These are phyloP conservation scores for Euspilapteryx auroguttella DNA, from an alignment of 2,888 invertebrate genomes.

Conservation along the genomic window DNA sequence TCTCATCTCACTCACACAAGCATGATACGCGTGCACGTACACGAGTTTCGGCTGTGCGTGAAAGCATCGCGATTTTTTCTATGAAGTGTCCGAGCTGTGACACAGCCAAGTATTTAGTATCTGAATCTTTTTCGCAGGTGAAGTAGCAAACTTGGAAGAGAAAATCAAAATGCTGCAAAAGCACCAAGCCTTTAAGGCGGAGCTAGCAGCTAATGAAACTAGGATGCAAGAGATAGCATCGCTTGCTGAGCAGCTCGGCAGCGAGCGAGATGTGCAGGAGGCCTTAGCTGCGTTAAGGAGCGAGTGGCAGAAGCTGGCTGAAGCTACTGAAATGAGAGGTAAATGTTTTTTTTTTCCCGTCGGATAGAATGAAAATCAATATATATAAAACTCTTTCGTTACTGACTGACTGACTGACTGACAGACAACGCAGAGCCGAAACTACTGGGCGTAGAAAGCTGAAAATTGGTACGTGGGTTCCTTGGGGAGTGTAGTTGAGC, in stretches of 20 bases:
- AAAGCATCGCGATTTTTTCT: too few relatives aligned
- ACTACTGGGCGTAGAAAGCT: neutral
- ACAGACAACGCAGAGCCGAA: too few relatives aligned
- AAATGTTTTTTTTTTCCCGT: conserved; percentile 1
- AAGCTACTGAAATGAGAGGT: conserved; percentile 64
- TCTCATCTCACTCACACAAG: too few relatives aligned
- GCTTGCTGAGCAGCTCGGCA: conserved; percentile 75
- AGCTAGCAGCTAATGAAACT: conserved; percentile 84
- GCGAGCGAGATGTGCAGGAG: conserved; percentile 68
- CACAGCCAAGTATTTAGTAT: neutral
- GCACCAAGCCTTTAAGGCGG: conserved; percentile 93
- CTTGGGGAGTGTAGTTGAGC: too few relatives aligned
- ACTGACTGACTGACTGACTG: too few relatives aligned
- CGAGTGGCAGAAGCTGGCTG: conserved; percentile 77
- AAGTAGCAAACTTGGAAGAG: conserved; percentile 85
- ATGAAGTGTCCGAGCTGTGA: too few relatives aligned
- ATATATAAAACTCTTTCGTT: too few relatives aligned
- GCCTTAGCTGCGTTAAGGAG: conserved; percentile 70
- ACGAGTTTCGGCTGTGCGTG: too few relatives aligned
- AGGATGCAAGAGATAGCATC: conserved; percentile 81
- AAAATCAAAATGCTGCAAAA: conserved; percentile 95
- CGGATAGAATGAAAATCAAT: neutral
- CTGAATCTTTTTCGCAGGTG: conserved; percentile 22
- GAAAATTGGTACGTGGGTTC: too few relatives aligned
- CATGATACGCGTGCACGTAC: too few relatives aligned